Evolutionary conservation across 64 coral and sea anemone genomes (phyloP), one percentile per base, ranked within the genome.

Genomic region (Acropora yongei): DNA sequence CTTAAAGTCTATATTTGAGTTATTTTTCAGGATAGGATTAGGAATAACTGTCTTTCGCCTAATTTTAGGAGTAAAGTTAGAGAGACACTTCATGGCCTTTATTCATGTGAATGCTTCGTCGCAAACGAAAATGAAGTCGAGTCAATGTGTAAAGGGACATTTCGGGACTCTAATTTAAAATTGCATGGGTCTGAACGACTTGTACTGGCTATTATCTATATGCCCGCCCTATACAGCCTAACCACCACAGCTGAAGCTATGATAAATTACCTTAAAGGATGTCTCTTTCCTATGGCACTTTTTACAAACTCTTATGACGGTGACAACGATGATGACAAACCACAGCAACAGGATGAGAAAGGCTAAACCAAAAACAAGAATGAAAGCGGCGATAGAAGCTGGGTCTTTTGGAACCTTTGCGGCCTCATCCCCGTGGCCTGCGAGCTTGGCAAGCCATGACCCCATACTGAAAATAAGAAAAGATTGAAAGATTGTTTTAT

Each of bases 281-380:
- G 10, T 45, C 57, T 85, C 65, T 14, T 49, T 69, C 20, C 44
- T 7, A 9, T 16, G 3, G 75, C 12, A 72, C 41, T 68, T 85
- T 72, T 85, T 85, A n/a, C n/a, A 85, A 12, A 85, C 30, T 72
- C 82, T 85, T 8, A 72, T 7, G 18, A n/a, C 66, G 16, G 65
- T 85, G 17, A 85, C 18, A 48, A 85, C 13, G 49, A 66, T 47
- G 1, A 30, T 13, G 49, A 47, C n/a, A 49, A 85, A 9, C 61
- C 61, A 85, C 17, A 85, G 44, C 43, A 85, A 85, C 14, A 85
- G 66, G 17, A 85, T n/a, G 6, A 71, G 44, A 19, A 47, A 67
- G 4, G 66, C 16, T 67, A 49, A 85, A n/a, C 82, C 82, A n/a
- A 85, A 85, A 30, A 72, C 66, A 16, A 85, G 82, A 1, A 42